Evolutionary conservation across 2,797 vertebrate genomes (phyloP).

Genomic region (Bryconaethiops microstoma): DNA sequence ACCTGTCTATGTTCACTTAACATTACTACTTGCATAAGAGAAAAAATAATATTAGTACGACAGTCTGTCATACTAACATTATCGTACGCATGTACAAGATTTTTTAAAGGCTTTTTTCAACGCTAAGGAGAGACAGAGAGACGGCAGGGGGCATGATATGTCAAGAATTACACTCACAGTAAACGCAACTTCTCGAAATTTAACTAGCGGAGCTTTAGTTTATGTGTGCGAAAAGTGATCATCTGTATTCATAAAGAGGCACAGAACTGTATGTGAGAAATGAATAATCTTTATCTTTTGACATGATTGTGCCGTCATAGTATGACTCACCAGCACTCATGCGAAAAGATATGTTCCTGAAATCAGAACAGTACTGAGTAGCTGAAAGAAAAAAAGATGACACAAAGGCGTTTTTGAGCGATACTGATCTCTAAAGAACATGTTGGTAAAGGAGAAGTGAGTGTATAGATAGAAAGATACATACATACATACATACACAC

Average conservation of each 20-base stretch:
- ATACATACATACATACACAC: too few relatives aligned
- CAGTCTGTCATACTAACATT: too few relatives aligned
- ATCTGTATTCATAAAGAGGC: not conserved
- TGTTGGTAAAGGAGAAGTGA: too few relatives aligned
- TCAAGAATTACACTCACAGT: slow-evolving; percentile 19
- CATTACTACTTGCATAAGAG: too few relatives aligned
- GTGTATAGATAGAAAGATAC: too few relatives aligned
- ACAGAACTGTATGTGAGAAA: not conserved
- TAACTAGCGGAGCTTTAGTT: not conserved
- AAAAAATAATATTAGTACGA: not conserved
- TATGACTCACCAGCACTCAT: slow-evolving; percentile 17
- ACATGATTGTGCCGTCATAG: slow-evolving; percentile 7
- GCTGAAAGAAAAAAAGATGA: too few relatives aligned
- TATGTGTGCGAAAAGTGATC: not conserved
- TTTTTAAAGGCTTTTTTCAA: not conserved
- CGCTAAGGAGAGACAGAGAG: not conserved
- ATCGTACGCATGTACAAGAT: not conserved
- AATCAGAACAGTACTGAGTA: not conserved
- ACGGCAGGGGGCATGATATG: slow-evolving; percentile 16
- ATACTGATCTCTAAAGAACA: too few relatives aligned
- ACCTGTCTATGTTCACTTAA: not conserved
- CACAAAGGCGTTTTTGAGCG: too few relatives aligned
- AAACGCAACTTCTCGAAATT: not conserved
- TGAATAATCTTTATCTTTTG: slow-evolving; percentile 7
- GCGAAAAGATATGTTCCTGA: not conserved